phyloP scores from a whole-genome alignment of 2,113 vertebrate species.

The Brachyhypopomus occidentalis region DNA sequence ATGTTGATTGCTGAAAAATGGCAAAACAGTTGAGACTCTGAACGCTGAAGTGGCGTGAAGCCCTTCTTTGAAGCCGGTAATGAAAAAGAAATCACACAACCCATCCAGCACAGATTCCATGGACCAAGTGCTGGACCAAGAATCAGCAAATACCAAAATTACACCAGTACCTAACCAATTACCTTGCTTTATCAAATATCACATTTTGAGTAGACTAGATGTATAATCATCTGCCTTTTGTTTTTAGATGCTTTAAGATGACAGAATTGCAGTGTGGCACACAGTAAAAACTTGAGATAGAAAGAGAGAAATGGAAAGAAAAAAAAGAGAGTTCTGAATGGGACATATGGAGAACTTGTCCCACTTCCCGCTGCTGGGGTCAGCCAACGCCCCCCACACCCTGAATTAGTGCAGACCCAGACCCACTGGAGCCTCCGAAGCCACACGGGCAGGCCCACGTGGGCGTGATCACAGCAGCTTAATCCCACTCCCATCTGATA shows the following conservation, averaged over 20 bases:
- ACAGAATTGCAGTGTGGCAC: background rate
- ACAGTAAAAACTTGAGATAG: background rate
- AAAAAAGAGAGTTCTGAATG: background rate
- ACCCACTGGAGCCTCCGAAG: constrained; percentile 59
- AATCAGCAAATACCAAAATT: background rate
- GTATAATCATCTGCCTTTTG: background rate
- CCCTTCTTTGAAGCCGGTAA: background rate
- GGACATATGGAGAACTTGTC: constrained; percentile 45
- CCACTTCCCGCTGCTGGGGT: constrained; percentile 52
- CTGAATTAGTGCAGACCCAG: constrained; percentile 56
- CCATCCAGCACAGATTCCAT: background rate
- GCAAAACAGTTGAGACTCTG: background rate
- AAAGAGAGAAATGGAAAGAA: background rate
- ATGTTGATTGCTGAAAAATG: too few species aligned
- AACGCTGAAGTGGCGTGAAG: background rate
- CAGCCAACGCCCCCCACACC: constrained; percentile 51
- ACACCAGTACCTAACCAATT: background rate
- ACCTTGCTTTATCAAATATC: background rate
- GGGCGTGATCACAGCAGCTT: constrained; percentile 53
- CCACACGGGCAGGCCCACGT: constrained; percentile 52
- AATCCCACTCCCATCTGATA: constrained; percentile 60
- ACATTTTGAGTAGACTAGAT: background rate
- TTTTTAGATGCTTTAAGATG: background rate
- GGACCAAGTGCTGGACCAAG: background rate
- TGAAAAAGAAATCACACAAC: constrained; percentile 25